Base-by-base conservation (phyloP, 2,113 vertebrate genomes). In the Solenodon paradoxus region DNA sequence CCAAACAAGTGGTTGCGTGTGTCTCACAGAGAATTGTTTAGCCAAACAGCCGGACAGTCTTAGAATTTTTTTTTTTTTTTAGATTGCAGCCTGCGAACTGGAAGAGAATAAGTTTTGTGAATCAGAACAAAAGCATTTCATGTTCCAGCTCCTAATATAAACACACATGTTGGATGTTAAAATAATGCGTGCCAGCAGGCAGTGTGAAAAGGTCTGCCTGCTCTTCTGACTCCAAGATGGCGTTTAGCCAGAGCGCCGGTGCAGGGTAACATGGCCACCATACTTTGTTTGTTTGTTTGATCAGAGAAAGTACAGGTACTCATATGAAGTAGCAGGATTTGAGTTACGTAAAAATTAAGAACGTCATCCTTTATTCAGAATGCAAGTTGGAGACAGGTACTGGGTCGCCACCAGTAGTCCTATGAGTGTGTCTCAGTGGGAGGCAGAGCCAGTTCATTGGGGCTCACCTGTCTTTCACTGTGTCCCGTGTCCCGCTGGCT, bases 101-200 rank as follows among this genome's bases (percentile, higher is more conserved):
- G 15, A 75, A 80, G 63, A 55, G n/a, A n/a, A n/a, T n/a, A 35
- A 49, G 66, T 32, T 71, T 90, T 69, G 45, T 28, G 49, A 64
- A 88, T 77, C 40, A 69, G 35, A 93, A 61, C 32, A 78, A 61
- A 85, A 69, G 16, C 30, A 30, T 93, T 95, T 92, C 79, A 74
- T 61, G 30, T 16, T 92, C 47, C 9, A 38, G 16, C 32, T 92
- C 28, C 63, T 26, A 61, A 68, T 32, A 32, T 22, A 74, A 49
- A 38, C 63, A 49, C 24, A 49, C 35, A 32, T 57, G 8, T 1
- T 24, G 4, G 40, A 8, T 68, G 45, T 38, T 72, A 64, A 72
- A 88, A 30, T 92, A 30, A 63, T 51, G 12, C 1, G 11, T 9
- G 15, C 47, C 55, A 32, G 10, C 10, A 24, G 6, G 15, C 42